Evolutionary conservation across 2,797 vertebrate genomes (phyloP).

Genomic region (Danio albolineatus): DNA sequence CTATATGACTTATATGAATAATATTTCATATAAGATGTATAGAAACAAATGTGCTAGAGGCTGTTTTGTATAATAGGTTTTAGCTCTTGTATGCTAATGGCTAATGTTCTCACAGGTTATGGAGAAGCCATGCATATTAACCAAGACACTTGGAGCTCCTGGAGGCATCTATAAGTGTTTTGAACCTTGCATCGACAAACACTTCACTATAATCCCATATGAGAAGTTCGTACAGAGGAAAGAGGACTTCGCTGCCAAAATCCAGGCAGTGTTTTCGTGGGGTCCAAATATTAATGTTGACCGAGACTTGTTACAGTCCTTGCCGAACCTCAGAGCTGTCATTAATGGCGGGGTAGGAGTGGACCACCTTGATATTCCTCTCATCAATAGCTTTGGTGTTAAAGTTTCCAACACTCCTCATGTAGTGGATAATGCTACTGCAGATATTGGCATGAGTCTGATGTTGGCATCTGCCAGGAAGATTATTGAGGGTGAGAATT

Average conservation of each 20-base stretch:
- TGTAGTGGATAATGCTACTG: slow-evolving; percentile 77
- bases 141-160: slow-evolving; percentile 64
- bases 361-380: slow-evolving; percentile 79
- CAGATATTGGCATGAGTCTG: slow-evolving; percentile 80
- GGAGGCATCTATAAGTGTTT: slow-evolving; percentile 70
- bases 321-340: slow-evolving; percentile 78
- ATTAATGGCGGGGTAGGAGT: slow-evolving; percentile 78
- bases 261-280: slow-evolving; percentile 79
- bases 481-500: slow-evolving; percentile 77
- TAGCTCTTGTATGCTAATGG: not conserved
- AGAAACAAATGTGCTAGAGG: not conserved
- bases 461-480: slow-evolving; percentile 81
- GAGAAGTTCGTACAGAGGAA: slow-evolving; percentile 75
- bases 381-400: slow-evolving; percentile 78
- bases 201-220: slow-evolving; percentile 74
- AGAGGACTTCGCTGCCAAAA: slow-evolving; percentile 67
- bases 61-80: not conserved
- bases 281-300: slow-evolving; percentile 56
- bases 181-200: slow-evolving; percentile 70
- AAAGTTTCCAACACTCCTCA: slow-evolving; percentile 79
- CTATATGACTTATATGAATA: not conserved
- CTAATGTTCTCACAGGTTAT: slow-evolving; percentile 68
- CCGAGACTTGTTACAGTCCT: slow-evolving; percentile 70
- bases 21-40: not conserved
- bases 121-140: slow-evolving; percentile 72